These are phyloP conservation scores for Diarsia brunnea DNA, from an alignment of 2,888 invertebrate species.

Conservation along the genomic window DNA sequence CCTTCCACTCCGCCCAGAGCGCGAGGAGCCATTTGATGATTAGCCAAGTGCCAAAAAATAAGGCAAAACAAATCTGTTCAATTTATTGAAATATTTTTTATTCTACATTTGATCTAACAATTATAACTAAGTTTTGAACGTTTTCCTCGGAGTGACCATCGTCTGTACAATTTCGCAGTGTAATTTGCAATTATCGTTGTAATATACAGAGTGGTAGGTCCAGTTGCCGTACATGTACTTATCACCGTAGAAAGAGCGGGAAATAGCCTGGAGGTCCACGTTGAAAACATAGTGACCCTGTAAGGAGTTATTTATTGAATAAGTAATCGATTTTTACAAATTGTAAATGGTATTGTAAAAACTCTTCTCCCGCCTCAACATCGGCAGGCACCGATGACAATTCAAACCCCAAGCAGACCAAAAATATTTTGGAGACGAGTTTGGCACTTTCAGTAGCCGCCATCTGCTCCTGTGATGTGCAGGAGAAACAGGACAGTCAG, in stretches of 20 bases:
- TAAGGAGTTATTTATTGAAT: slow-evolving; percentile 12
- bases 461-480: too few relatives aligned
- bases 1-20: too few relatives aligned
- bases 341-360: too few relatives aligned
- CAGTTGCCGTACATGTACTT: slow-evolving; percentile 57
- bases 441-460: too few relatives aligned
- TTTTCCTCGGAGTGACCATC: slow-evolving; percentile 35
- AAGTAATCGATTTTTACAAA: neutral
- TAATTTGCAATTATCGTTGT: slow-evolving; percentile 46
- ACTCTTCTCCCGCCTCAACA: too few relatives aligned
- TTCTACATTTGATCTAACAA: neutral
- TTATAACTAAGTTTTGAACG: neutral
- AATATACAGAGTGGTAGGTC: slow-evolving; percentile 32
- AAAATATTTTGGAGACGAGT: too few relatives aligned
- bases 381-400: too few relatives aligned
- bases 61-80: neutral
- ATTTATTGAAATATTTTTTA: neutral
- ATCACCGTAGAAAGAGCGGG: slow-evolving; percentile 33
- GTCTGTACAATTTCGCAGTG: slow-evolving; percentile 14
- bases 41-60: too few relatives aligned
- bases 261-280: slow-evolving; percentile 27
- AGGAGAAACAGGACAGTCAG: too few relatives aligned
- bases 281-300: slow-evolving; percentile 31
- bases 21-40: too few relatives aligned
- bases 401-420: too few relatives aligned